Percentiles rank a stretch among this genome's conserved stretches.
Evolutionary conservation across 2,797 vertebrate species (phyloP).

Genomic region (Anabacerthia variegaticeps): DNA sequence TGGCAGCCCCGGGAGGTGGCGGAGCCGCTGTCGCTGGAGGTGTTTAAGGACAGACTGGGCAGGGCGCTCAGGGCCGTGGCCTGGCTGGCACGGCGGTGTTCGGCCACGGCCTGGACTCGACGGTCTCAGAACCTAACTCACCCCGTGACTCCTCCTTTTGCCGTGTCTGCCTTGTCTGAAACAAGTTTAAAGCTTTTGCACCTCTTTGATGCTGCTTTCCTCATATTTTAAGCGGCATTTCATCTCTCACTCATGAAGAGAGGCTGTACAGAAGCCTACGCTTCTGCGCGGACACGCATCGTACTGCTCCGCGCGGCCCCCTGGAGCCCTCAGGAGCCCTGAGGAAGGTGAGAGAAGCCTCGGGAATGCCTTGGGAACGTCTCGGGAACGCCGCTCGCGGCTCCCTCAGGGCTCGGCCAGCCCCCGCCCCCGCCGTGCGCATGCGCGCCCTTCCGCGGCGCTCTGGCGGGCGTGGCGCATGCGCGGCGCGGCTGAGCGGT

Average conservation of each 20-base stretch:
- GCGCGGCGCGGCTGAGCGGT: neutral
- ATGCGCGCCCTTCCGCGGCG: neutral
- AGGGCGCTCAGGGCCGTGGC: neutral
- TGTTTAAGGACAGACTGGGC: neutral
- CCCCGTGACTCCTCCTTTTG: neutral
- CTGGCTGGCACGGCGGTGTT: neutral
- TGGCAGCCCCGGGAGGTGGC: neutral
- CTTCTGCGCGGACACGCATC: accelerated
- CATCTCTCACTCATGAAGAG: neutral
- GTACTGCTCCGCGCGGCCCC: too few relatives aligned
- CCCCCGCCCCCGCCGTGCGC: neutral
- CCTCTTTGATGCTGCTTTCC: neutral
- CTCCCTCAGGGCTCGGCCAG: too few relatives aligned
- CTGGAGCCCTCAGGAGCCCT: too few relatives aligned
- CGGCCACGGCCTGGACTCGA: neutral
- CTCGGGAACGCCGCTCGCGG: too few relatives aligned
- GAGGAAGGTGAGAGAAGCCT: too few relatives aligned
- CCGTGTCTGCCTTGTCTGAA: neutral
- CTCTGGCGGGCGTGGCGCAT: neutral
- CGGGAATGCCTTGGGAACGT: too few relatives aligned
- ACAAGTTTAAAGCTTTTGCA: neutral
- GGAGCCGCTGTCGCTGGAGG: accelerated
- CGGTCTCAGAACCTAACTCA: neutral
- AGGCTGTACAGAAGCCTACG: neutral
- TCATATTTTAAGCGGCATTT: neutral